Percentiles rank a stretch among this genome's conserved stretches.
Conservation (phyloP, 2,888 invertebrate genomes). For the Deilephila elpenor region DNA sequence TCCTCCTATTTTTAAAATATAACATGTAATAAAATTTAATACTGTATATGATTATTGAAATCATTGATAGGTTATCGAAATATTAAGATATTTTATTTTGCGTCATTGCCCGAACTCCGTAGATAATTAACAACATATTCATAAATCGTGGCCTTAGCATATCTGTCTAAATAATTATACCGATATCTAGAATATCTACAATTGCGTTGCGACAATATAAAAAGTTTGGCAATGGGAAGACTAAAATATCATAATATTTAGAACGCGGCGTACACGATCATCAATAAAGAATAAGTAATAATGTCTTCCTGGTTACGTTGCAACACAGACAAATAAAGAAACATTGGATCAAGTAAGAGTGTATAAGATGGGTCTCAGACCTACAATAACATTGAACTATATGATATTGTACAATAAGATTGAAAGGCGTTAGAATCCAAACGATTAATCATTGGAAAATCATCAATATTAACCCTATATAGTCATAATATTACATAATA, state of each 20-base stretch:
- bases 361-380: too few relatives aligned
- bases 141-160: neutral
- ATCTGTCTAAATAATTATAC: neutral
- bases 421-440: too few relatives aligned
- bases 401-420: too few relatives aligned
- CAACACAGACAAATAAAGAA: too few relatives aligned
- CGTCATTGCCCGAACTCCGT: conserved; percentile 7
- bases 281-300: too few relatives aligned
- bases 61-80: neutral
- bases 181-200: conserved; percentile 4
- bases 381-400: too few relatives aligned
- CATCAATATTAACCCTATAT: too few relatives aligned
- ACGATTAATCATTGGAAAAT: too few relatives aligned
- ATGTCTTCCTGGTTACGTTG: too few relatives aligned
- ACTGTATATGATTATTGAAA: neutral
- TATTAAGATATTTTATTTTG: neutral
- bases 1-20: neutral
- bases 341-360: too few relatives aligned
- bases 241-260: neutral
- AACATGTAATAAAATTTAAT: neutral
- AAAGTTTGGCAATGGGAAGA: neutral
- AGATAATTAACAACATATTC: neutral
- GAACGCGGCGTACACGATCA: too few relatives aligned
- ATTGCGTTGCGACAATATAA: neutral
- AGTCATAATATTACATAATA: too few relatives aligned